Evolutionary conservation across 2,797 vertebrate genomes (phyloP).

Genomic region (Morelia viridis): DNA sequence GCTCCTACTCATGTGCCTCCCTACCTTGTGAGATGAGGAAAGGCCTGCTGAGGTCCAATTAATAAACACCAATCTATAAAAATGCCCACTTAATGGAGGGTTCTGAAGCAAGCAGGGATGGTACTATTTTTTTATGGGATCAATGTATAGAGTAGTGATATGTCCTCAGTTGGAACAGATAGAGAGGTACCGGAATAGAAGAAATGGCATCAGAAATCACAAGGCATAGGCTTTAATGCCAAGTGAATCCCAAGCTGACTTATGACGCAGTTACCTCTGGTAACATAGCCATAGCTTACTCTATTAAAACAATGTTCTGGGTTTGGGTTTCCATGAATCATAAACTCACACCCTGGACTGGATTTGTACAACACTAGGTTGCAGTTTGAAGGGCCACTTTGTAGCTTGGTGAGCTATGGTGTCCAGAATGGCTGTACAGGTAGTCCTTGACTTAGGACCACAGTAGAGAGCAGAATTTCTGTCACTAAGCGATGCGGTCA

Average conservation of each 20-base stretch:
- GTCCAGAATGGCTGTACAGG: not conserved
- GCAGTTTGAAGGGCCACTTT: not conserved
- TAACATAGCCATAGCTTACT: not conserved
- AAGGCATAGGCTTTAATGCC: not conserved
- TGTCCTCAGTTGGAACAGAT: not conserved
- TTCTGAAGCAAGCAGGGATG: not conserved
- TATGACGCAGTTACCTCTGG: not conserved
- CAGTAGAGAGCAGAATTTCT: too few species aligned
- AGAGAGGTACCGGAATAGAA: not conserved
- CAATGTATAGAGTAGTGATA: not conserved
- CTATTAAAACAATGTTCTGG: not conserved
- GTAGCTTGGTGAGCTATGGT: not conserved
- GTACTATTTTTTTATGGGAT: not conserved
- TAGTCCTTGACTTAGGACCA: too few species aligned
- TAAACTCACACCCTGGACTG: not conserved
- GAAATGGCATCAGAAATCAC: not conserved
- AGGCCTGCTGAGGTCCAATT: not conserved
- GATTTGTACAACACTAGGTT: not conserved
- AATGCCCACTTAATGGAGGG: not conserved
- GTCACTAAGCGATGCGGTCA: too few species aligned
- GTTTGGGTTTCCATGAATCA: not conserved
- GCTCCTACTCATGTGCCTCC: not conserved
- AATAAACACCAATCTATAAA: not conserved
- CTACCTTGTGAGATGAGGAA: not conserved
- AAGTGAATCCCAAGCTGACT: not conserved